Conservation (phyloP, 2,797 vertebrate species). For the Otolemur crassicaudatus region DNA sequence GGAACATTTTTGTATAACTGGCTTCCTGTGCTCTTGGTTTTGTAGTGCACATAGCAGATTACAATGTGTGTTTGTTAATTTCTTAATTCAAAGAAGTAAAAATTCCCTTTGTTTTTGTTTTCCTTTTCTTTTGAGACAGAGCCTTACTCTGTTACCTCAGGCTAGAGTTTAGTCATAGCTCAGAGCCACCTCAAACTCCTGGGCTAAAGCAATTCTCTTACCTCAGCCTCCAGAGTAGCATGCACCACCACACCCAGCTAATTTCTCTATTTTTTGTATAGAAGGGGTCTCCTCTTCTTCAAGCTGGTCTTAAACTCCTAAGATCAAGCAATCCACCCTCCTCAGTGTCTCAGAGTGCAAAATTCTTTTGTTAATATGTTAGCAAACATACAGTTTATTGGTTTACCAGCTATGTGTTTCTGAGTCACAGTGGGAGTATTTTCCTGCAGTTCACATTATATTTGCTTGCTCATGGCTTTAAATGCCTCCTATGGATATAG, state of each 20-base stretch:
- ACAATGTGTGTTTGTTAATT: background rate
- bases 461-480: background rate
- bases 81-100: background rate
- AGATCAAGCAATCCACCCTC: too few species aligned
- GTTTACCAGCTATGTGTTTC: background rate
- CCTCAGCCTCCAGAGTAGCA: too few species aligned
- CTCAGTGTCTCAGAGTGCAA: background rate
- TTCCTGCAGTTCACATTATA: background rate
- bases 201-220: too few species aligned
- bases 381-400: background rate
- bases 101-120: background rate
- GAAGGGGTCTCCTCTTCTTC: too few species aligned
- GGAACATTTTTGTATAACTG: background rate
- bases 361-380: background rate
- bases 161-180: too few species aligned
- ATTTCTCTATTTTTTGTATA: too few species aligned
- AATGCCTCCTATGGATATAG: background rate
- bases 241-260: too few species aligned
- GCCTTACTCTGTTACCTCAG: too few species aligned
- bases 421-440: background rate
- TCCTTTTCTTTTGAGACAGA: too few species aligned
- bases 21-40: background rate
- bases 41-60: background rate
- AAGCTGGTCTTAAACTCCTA: too few species aligned
- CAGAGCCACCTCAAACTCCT: too few species aligned